Conservation (phyloP, 2,113 vertebrate species). For the Zosterops hypoxanthus region DNA sequence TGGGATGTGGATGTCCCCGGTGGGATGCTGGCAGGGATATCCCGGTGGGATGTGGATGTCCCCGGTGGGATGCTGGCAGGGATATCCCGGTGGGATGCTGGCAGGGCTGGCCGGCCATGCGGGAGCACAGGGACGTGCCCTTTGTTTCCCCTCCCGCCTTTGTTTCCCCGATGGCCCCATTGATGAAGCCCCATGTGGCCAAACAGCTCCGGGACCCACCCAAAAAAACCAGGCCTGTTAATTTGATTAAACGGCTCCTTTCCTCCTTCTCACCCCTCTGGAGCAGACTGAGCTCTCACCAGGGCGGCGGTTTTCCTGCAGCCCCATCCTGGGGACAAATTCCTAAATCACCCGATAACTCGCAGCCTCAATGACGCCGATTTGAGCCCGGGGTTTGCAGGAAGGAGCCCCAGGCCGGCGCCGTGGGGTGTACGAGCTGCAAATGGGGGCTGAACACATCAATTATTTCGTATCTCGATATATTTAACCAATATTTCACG, state of each 20-base stretch:
- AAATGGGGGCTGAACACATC: accelerated
- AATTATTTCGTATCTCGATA: accelerated
- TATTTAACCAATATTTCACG: not conserved
- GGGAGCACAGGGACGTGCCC: not conserved
- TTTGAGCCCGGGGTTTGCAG: not conserved
- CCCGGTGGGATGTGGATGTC: no score
- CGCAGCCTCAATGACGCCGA: not conserved
- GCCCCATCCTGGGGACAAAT: not conserved
- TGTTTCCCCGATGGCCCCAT: constrained; percentile 33
- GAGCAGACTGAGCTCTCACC: not conserved
- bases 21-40: no score
- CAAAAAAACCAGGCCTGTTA: not conserved
- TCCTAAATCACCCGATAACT: constrained; percentile 39
- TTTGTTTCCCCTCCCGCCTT: constrained; percentile 43
- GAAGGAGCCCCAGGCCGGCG: accelerated
- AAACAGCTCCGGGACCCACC: not conserved
- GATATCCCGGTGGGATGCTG: accelerated
- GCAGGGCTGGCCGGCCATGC: not conserved
- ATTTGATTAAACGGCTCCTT: constrained; percentile 2
- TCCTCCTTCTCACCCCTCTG: not conserved
- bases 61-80: no score
- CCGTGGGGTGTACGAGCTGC: not conserved
- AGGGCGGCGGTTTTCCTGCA: not conserved
- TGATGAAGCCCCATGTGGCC: constrained; percentile 22
- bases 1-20: no score